These are phyloP conservation scores for Ooceraea biroi DNA, from an alignment of 1,140 invertebrate genomes.

Conservation along the genomic window DNA sequence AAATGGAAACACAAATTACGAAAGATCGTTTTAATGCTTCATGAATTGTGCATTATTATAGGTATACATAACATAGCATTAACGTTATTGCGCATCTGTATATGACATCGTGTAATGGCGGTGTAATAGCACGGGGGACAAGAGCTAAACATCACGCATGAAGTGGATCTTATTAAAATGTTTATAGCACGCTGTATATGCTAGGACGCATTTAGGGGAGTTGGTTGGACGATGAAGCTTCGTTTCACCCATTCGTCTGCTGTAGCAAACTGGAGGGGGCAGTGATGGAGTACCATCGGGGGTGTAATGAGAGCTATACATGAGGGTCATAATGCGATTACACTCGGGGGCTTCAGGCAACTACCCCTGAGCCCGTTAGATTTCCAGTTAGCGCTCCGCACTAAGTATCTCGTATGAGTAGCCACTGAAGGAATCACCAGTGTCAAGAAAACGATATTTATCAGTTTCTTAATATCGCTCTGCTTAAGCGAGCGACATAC, in stretches of 20 bases:
- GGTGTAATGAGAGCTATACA: conserved; percentile 83
- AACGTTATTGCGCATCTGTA: conserved; percentile 22
- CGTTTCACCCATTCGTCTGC: conserved; percentile 59
- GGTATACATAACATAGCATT: background rate
- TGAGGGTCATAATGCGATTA: conserved; percentile 85
- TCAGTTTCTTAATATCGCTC: background rate
- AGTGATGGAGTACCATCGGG: conserved; percentile 69
- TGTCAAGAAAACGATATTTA: conserved; percentile 13
- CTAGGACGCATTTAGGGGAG: background rate
- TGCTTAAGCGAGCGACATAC: background rate
- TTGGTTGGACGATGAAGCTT: conserved; percentile 74
- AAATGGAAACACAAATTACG: background rate
- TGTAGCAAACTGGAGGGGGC: conserved; percentile 35
- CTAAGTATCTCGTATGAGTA: conserved; percentile 79
- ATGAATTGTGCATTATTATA: background rate
- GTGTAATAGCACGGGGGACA: conserved; percentile 4
- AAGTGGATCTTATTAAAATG: conserved; percentile 30
- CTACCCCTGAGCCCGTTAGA: conserved; percentile 82
- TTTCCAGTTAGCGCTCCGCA: conserved; percentile 79
- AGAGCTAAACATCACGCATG: background rate
- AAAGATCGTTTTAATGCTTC: background rate
- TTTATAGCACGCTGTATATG: background rate
- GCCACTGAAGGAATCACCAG: conserved; percentile 47
- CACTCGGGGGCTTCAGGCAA: conserved; percentile 84
- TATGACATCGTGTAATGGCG: conserved; percentile 1